phyloP scores from a whole-genome alignment of 2,113 vertebrate species.

The Lepisosteus osseus region DNA sequence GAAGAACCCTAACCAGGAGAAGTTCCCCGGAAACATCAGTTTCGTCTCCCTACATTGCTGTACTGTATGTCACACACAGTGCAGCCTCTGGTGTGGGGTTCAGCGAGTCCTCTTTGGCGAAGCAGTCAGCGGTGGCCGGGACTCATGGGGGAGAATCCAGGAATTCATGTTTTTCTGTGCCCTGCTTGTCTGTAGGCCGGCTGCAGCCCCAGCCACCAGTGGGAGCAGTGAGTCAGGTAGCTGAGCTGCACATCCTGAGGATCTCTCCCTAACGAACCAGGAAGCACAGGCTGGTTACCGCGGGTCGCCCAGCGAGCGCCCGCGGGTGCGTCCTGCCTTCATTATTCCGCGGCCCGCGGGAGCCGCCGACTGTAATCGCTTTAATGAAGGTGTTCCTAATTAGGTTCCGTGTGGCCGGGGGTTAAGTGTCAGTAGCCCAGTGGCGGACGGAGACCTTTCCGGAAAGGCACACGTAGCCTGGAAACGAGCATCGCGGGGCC shows the following conservation, averaged over 20 bases:
- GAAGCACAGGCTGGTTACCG: constrained; percentile 17
- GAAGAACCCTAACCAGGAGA: too few relatives aligned
- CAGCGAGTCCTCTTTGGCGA: too few relatives aligned
- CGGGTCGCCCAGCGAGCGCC: constrained; percentile 17
- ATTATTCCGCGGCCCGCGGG: constrained; percentile 3
- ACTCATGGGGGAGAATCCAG: too few relatives aligned
- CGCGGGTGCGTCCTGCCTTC: constrained; percentile 19
- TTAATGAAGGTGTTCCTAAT: constrained; percentile 18
- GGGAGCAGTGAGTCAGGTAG: constrained; percentile 48
- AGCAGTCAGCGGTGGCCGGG: too few relatives aligned
- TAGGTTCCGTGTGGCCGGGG: background rate
- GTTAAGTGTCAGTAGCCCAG: background rate
- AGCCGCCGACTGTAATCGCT: constrained; percentile 1
- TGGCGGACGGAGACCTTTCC: constrained; percentile 16
- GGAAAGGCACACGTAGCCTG: background rate
- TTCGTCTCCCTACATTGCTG: too few relatives aligned
- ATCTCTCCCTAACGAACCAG: constrained; percentile 13
- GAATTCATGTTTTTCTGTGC: too few relatives aligned
- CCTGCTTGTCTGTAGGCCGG: constrained; percentile 21
- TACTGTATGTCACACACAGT: too few relatives aligned
- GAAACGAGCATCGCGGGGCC: too few relatives aligned
- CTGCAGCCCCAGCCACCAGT: constrained; percentile 47
- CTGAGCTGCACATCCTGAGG: constrained; percentile 27
- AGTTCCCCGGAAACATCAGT: too few relatives aligned
- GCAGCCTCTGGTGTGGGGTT: too few relatives aligned